phyloP scores from a whole-genome alignment of 2,113 vertebrate genomes.

The Porphyrio hochstetteri region DNA sequence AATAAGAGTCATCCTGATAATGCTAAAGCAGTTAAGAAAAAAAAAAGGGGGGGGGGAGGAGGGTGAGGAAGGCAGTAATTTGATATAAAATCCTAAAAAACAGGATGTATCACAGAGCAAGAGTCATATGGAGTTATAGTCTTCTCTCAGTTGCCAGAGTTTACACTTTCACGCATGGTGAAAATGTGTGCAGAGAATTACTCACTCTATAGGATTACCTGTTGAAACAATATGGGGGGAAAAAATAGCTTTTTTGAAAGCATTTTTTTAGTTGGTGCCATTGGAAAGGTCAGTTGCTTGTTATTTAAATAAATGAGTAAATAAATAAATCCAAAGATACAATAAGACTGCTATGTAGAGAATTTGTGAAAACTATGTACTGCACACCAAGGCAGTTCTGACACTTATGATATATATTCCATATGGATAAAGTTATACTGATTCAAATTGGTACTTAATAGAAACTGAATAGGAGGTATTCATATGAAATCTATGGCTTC shows the following conservation, averaged over 20 bases:
- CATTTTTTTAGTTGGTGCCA: neutral
- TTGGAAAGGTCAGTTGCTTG: neutral
- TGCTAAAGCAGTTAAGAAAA: rapidly evolving
- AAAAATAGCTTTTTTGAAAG: neutral
- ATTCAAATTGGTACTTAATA: neutral
- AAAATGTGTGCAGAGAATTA: neutral
- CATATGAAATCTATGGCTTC: neutral
- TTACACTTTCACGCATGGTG: neutral
- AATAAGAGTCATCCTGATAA: neutral
- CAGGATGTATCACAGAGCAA: neutral
- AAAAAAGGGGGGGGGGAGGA: rapidly evolving
- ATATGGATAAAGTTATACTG: neutral
- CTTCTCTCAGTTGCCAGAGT: neutral
- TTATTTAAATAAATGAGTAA: neutral
- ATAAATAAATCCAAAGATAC: neutral
- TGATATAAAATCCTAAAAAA: neutral
- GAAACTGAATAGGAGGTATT: neutral
- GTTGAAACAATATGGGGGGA: neutral
- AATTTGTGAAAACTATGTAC: neutral
- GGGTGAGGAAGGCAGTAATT: neutral
- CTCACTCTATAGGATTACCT: neutral
- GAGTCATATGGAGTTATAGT: neutral
- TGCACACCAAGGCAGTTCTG: neutral
- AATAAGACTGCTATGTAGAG: neutral
- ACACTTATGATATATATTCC: neutral